Evolutionary conservation across 2,113 vertebrate genomes (phyloP).

Genomic region (Phrynosoma blainvillii): DNA sequence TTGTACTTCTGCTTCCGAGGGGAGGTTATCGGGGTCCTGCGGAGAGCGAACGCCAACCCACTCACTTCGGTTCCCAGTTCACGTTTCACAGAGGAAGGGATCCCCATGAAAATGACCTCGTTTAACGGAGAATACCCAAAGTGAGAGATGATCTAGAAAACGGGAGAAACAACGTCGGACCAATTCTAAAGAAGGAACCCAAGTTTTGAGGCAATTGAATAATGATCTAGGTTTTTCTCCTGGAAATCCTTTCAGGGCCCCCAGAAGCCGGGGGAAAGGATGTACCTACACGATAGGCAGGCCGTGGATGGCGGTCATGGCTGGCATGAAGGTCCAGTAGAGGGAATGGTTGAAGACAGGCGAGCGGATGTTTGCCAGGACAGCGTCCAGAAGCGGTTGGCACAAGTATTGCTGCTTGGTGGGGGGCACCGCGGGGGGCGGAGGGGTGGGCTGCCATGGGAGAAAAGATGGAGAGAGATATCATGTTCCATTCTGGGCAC

Average conservation of each 20-base stretch:
- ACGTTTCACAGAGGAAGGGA: not conserved
- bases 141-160: too few species aligned
- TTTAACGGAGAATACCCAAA: too few species aligned
- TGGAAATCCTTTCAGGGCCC: too few species aligned
- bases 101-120: not conserved
- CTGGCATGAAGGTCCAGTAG: slow-evolving; percentile 93
- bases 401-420: slow-evolving; percentile 96
- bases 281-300: slow-evolving; percentile 87
- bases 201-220: too few species aligned
- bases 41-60: not conserved
- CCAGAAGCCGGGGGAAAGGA: too few species aligned
- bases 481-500: too few species aligned
- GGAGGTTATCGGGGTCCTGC: slow-evolving; percentile 81
- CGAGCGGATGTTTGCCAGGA: slow-evolving; percentile 94
- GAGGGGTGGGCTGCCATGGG: slow-evolving; percentile 88
- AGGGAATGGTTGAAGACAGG: slow-evolving; percentile 97
- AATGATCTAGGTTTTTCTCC: too few species aligned
- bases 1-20: slow-evolving; percentile 89
- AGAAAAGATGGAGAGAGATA: not conserved
- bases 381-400: slow-evolving; percentile 93
- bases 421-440: slow-evolving; percentile 87
- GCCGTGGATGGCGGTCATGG: slow-evolving; percentile 95
- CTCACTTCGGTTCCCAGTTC: too few species aligned
- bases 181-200: too few species aligned
- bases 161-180: too few species aligned